These are phyloP conservation scores for Watsonalla binaria DNA, from an alignment of 2,888 invertebrate genomes.

Conservation along the genomic window DNA sequence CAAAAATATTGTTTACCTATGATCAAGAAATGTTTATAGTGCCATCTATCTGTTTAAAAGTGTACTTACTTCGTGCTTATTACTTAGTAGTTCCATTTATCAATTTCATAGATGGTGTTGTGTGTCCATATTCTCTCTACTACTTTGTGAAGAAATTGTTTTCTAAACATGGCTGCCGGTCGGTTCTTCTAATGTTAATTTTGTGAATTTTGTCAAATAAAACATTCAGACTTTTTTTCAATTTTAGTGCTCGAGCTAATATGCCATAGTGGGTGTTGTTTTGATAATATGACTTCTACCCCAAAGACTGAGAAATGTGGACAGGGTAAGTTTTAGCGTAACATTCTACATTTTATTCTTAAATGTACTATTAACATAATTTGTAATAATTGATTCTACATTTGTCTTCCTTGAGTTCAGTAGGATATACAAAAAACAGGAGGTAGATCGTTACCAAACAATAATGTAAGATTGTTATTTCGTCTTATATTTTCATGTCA, in stretches of 20 bases:
- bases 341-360: conserved; percentile 26
- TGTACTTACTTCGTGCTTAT: neutral
- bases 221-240: conserved; percentile 19
- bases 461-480: too few relatives aligned
- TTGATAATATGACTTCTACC: conserved; percentile 69
- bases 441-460: too few relatives aligned
- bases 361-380: too few relatives aligned
- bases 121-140: conserved; percentile 2
- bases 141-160: conserved; percentile 30
- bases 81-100: neutral
- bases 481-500: too few relatives aligned
- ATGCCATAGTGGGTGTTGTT: conserved; percentile 56
- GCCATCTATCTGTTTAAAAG: neutral
- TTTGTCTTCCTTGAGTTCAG: too few relatives aligned
- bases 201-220: conserved; percentile 42
- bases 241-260: conserved; percentile 44
- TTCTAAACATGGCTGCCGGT: conserved; percentile 75
- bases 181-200: conserved; percentile 56
- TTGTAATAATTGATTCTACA: too few relatives aligned
- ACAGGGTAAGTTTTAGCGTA: conserved; percentile 54
- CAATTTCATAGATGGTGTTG: conserved; percentile 22
- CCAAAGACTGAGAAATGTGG: conserved; percentile 74
- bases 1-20: too few relatives aligned
- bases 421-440: too few relatives aligned
- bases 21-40: neutral